Base-by-base conservation (phyloP, 2,797 vertebrate genomes). In the Liasis olivaceus region DNA sequence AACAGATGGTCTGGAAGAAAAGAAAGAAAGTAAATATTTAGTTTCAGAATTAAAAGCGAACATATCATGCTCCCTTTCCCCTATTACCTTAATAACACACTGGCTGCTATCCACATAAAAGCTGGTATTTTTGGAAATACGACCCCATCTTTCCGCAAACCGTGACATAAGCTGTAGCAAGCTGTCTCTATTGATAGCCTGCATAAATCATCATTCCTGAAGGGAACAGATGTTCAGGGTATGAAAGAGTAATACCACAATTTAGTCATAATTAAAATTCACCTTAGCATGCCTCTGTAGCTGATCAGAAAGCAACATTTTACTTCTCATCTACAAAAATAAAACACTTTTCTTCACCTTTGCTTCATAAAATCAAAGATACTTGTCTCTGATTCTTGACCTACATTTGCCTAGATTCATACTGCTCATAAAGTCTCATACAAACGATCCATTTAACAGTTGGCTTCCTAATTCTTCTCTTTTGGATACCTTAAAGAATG, bases 201-300 rank as follows among this genome's bases (percentile, higher is more conserved):
- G 97, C 98, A 98, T 99, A 98, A 98, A 99, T 99, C 98, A 99
- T 98, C 95, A 94, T 96, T 98, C 97, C 97, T 98, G 98, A 98
- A 98, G 98, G 98, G 98, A 99, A 98, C 98, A 98, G 98, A 98
- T 98, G 98, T 98, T 98, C 96, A 95, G 98, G 97, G 97, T 98
- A 98, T 97, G 97, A 98, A 98, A 98, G 98, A 98, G 97, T 98
- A 98, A 98, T 98, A 98, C 97, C 97, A 98, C 98, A 98, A 98
- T 98, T 99, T 98, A 98, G 98, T 98, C 97, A 98, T 98, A 98
- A 98, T 98, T 98, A 98, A 98, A 98, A 98, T 98, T 98, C 98
- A 98, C 98, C 97, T 98, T 98, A 98, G 97, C 98, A 96, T 96
- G 97, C 97, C 96, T 98, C 97, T 97, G 97, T 97, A 97, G 97